Conservation (phyloP, 92 coral and sea anemone genomes). For the Zoanthus gigantus region DNA sequence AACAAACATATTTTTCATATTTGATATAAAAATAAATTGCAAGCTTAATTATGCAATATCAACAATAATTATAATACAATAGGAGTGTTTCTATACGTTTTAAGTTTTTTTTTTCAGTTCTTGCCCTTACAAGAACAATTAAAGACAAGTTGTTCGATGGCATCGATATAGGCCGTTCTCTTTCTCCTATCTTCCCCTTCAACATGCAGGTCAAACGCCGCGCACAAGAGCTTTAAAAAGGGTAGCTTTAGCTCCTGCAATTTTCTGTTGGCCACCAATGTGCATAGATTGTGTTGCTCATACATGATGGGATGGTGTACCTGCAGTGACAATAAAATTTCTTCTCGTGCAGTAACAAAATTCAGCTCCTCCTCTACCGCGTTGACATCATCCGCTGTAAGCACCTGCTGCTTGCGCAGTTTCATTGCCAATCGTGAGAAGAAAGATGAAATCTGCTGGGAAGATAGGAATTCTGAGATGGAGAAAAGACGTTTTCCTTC, state of each 20-base stretch:
- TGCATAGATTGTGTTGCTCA: not conserved
- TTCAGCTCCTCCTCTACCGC: not conserved
- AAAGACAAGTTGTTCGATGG: constrained; percentile 3
- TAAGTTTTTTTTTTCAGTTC: not conserved
- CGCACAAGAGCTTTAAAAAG: not conserved
- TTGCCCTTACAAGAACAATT: not conserved
- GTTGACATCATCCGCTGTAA: not conserved
- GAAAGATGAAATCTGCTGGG: constrained; percentile 23
- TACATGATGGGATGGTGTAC: not conserved
- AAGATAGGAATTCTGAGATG: not conserved
- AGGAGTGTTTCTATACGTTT: no score
- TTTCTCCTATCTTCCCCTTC: not conserved
- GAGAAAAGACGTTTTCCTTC: constrained; percentile 1
- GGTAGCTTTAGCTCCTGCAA: not conserved
- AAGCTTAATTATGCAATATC: no score
- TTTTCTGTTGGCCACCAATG: not conserved
- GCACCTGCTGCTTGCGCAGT: not conserved
- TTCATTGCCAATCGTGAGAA: not conserved
- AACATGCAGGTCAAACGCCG: not conserved
- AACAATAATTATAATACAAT: no score
- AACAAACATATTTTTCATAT: no score
- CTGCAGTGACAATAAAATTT: not conserved
- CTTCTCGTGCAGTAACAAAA: not conserved
- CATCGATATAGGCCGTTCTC: not conserved
- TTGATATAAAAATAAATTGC: no score